Evolutionary conservation across 1,140 invertebrate species (phyloP).

Genomic region (Rhyacophila brunnea): DNA sequence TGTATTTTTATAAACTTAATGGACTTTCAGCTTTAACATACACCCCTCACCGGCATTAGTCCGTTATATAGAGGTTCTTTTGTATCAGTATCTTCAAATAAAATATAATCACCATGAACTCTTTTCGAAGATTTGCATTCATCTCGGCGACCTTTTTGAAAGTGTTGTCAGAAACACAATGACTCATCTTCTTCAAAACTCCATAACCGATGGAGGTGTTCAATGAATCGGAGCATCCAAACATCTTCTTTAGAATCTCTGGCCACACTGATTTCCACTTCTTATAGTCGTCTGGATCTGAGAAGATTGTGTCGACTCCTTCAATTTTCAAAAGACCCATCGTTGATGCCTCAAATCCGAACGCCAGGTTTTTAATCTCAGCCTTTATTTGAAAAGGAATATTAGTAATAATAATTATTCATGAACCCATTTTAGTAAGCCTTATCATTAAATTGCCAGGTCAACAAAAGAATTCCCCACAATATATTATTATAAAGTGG

Average conservation of each 20-base stretch:
- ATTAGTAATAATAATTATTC: no score
- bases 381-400: no score
- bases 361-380: slow-evolving; percentile 59
- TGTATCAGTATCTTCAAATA: background rate
- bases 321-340: slow-evolving; percentile 57
- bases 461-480: no score
- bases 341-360: slow-evolving; percentile 59
- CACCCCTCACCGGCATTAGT: background rate
- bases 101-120: slow-evolving; percentile 52
- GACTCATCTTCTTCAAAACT: slow-evolving; percentile 53
- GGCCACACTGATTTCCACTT: slow-evolving; percentile 56
- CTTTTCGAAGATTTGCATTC: slow-evolving; percentile 56
- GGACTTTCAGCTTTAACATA: background rate
- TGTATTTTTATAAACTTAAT: no score
- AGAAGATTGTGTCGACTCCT: slow-evolving; percentile 61
- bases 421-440: no score
- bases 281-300: slow-evolving; percentile 57
- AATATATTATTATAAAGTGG: no score
- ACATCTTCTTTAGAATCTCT: slow-evolving; percentile 56
- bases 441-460: no score
- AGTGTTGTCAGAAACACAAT: slow-evolving; percentile 50
- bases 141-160: slow-evolving; percentile 53
- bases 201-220: slow-evolving; percentile 57
- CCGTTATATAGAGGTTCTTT: background rate
- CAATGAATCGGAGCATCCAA: slow-evolving; percentile 59